Conservation (phyloP, 2,797 vertebrate species). For the Coregonus sp. region DNA sequence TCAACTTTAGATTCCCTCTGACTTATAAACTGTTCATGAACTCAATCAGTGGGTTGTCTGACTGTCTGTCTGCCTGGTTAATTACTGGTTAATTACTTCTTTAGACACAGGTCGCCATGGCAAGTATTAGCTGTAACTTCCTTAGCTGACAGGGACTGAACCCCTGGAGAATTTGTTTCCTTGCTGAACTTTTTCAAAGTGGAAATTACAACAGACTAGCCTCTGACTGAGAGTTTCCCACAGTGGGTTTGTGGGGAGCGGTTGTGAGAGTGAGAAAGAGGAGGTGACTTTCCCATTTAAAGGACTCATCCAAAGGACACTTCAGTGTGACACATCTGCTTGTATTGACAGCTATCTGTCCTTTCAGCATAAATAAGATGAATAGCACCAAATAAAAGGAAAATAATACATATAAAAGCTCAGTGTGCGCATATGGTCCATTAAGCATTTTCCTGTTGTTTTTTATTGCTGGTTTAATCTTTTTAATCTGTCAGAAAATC, state of each 20-base stretch:
- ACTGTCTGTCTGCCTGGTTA: conserved; percentile 37
- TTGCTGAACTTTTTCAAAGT: conserved; percentile 26
- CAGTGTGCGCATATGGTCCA: conserved; percentile 77
- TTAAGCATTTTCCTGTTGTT: conserved; percentile 80
- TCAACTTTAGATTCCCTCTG: conserved; percentile 56
- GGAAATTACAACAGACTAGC: background rate
- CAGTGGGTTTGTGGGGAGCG: background rate
- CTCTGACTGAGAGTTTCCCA: background rate
- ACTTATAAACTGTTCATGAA: conserved; percentile 43
- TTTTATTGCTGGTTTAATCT: conserved; percentile 81
- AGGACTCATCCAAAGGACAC: background rate
- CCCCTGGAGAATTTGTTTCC: conserved; percentile 22
- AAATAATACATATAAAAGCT: conserved; percentile 79
- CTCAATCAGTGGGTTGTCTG: conserved; percentile 45
- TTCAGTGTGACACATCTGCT: conserved; percentile 1
- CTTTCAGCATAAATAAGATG: conserved; percentile 71
- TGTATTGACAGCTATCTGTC: conserved; percentile 14
- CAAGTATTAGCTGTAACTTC: conserved; percentile 37
- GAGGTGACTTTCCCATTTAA: background rate
- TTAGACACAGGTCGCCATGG: conserved; percentile 48
- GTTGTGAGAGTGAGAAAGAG: conserved; percentile 1
- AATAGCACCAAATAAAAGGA: conserved; percentile 64
- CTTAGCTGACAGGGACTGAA: conserved; percentile 40
- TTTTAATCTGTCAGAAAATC: conserved; percentile 84
- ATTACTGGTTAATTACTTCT: conserved; percentile 62